Evolutionary conservation across 2,113 vertebrate genomes (phyloP).

Genomic region (Cromileptes altivelis): DNA sequence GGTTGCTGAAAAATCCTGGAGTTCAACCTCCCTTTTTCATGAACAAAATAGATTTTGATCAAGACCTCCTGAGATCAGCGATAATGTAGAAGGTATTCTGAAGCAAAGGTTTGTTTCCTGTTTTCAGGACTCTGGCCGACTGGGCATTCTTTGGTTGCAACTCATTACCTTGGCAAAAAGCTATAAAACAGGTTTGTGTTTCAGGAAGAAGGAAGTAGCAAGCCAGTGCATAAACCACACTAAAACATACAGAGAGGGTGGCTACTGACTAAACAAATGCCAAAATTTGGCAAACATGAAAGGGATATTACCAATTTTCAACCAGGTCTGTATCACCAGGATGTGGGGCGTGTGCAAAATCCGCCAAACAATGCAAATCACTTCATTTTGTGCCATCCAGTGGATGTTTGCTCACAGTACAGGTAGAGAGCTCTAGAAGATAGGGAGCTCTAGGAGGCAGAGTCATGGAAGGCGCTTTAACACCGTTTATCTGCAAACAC

Average conservation of each 20-base stretch:
- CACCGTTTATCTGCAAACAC: too few species aligned
- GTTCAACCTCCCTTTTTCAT: not conserved
- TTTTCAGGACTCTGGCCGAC: not conserved
- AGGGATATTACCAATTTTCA: too few species aligned
- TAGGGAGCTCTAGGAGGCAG: too few species aligned
- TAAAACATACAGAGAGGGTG: not conserved
- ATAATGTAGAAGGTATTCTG: not conserved
- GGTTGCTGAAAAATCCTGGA: not conserved
- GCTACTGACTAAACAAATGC: too few species aligned
- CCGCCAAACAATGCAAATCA: too few species aligned
- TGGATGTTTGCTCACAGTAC: too few species aligned
- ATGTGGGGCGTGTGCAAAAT: too few species aligned
- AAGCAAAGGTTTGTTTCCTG: not conserved
- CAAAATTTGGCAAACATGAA: not conserved
- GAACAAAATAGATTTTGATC: too few species aligned
- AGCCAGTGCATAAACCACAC: accelerated
- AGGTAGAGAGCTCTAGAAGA: too few species aligned
- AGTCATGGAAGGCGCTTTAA: too few species aligned
- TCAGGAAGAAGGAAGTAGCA: conserved; percentile 12
- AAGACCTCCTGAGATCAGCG: not conserved
- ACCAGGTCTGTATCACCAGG: too few species aligned
- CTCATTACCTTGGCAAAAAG: not conserved
- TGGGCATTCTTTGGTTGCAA: not conserved
- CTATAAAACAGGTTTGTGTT: conserved; percentile 7
- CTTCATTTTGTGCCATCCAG: too few species aligned